Evolutionary conservation across 2,888 invertebrate species (phyloP).

Genomic region (Danaus chrysippus): DNA sequence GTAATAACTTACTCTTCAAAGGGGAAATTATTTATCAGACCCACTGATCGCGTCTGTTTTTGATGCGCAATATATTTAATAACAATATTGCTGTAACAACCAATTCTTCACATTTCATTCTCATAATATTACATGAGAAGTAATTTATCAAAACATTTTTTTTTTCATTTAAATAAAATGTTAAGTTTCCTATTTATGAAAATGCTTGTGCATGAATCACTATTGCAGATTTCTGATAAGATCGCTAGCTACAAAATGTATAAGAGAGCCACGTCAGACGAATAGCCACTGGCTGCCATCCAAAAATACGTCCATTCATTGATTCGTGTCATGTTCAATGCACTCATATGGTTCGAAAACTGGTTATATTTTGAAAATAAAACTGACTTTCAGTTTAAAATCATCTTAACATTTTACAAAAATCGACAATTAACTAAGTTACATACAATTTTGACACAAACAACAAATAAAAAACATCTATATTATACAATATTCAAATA

Average conservation of each 20-base stretch:
- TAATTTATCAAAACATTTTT: background rate
- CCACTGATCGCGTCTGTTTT: too few relatives aligned
- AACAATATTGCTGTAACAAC: background rate
- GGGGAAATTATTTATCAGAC: too few relatives aligned
- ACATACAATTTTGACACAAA: too few relatives aligned
- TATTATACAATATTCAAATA: too few relatives aligned
- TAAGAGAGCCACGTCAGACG: constrained; percentile 17
- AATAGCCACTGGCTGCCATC: constrained; percentile 22
- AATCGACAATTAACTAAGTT: too few relatives aligned
- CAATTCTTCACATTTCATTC: background rate
- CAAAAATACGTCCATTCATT: constrained; percentile 21
- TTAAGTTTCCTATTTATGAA: too few relatives aligned
- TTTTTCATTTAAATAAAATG: too few relatives aligned
- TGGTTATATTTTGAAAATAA: background rate
- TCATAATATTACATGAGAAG: background rate
- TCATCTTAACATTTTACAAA: background rate
- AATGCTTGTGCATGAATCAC: background rate
- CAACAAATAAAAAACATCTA: too few relatives aligned
- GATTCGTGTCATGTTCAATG: constrained; percentile 10
- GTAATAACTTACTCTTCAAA: background rate
- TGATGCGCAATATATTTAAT: background rate
- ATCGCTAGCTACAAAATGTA: constrained; percentile 10
- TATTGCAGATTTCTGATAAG: constrained; percentile 5
- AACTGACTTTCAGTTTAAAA: background rate
- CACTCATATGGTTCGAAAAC: constrained; percentile 2